Percentiles rank a stretch among this genome's conserved stretches.
Conservation (phyloP, 2,113 vertebrate genomes). For the Pteronura brasiliensis region DNA sequence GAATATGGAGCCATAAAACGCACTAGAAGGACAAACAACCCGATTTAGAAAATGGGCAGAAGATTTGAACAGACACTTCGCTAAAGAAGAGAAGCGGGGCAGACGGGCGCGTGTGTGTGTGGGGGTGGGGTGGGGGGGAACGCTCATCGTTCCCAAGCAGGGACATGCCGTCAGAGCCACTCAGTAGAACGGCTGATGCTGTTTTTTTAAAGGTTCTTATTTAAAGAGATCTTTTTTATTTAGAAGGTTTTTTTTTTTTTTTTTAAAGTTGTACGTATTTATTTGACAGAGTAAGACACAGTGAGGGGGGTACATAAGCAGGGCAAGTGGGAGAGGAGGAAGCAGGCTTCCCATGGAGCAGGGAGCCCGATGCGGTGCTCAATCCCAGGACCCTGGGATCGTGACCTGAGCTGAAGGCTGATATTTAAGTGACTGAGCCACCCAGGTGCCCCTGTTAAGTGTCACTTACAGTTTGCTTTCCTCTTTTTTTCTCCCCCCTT, state of each 20-base stretch:
- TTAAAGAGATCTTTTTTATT: background rate
- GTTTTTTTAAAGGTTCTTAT: background rate
- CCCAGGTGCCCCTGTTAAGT: background rate
- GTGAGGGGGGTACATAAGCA: no score
- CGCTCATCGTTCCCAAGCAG: rapidly evolving
- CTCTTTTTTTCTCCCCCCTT: background rate
- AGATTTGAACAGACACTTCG: background rate
- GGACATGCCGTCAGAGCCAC: rapidly evolving
- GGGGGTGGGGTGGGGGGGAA: background rate
- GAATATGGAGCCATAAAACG: background rate
- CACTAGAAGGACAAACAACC: background rate
- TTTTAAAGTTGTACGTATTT: no score
- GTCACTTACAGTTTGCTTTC: background rate
- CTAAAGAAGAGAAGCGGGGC: background rate
- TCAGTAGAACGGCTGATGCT: rapidly evolving
- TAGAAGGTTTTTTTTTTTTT: background rate
- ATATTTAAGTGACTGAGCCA: background rate
- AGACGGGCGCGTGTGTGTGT: no score
- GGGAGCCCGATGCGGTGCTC: rapidly evolving
- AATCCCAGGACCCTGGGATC: background rate
- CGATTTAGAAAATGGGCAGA: background rate
- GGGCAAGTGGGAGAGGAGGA: background rate
- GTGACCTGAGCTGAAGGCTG: background rate
- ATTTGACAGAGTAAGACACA: no score
- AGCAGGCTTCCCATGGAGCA: background rate